Base-by-base conservation (phyloP, 2,888 invertebrate species). In the Tanypteryx hageni region DNA sequence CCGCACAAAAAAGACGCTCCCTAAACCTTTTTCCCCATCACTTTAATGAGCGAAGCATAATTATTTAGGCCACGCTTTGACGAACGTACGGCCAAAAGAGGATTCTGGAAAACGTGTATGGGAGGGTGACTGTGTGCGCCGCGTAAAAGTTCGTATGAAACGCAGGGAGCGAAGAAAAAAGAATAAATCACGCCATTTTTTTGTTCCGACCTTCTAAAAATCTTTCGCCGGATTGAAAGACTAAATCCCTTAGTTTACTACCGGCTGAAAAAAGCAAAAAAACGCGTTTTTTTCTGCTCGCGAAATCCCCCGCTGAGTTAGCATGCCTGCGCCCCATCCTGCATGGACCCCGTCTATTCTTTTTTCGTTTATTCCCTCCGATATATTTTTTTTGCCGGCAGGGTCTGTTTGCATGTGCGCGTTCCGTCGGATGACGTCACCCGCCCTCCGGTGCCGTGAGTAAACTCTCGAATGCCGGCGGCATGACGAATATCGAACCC, bases 51-150 rank as follows among this genome's bases (percentile, higher is more conserved):
- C 76, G 76, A 27, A 27, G 27, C 76, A 76, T 76, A 76, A 76
- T 76, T 76, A 76, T 76, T 76, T 76, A 76, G 76, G 76, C 76
- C 22, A 68, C 68, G 68, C n/a, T 68, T 76, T 76, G 76, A 13
- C 76, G 27, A 76, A 76, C 27, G 76, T 22, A 27, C 76, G 27
- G 9, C 76, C 22, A 27, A 76, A 76, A 27, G 4, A 27, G 76
- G 61, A 61, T 76, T 76, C 76, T 76, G 27, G 76, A 22, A 76
- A 76, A 76, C 3, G 2, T 27, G 76, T 1, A 44, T 44, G 44
- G 44, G 44, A 44, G 44, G 5, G 44, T 44, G 44, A 3, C 44
- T 44, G 44, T 27, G 76, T 76, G 76, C 22, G 27, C 0, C 76
- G 76, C 64, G 64, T 8, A 14, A n/a, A 16, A 64, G 18, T 18